phyloP scores from a whole-genome alignment of 2,113 vertebrate species.

The Pardalotus punctatus region DNA sequence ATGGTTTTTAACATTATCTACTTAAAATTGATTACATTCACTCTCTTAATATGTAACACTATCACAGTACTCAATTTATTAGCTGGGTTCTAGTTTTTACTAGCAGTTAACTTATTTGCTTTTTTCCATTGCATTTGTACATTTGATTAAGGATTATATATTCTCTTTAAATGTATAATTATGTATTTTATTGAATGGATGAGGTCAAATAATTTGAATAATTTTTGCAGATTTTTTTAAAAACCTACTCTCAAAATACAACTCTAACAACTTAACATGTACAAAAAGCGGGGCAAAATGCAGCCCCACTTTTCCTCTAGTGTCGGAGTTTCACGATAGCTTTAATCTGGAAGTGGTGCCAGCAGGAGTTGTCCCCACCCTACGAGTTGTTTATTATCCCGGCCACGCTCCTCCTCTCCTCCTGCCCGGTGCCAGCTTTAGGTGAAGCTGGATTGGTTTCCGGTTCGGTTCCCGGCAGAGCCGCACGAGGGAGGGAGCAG shows the following conservation, averaged over 20 bases:
- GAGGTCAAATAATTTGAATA: background rate
- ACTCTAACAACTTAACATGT: background rate
- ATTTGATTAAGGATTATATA: background rate
- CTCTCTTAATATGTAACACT: background rate
- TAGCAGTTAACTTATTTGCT: background rate
- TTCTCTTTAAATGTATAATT: background rate
- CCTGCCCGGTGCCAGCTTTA: background rate
- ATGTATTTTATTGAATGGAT: background rate
- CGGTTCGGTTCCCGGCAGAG: background rate
- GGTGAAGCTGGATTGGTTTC: background rate
- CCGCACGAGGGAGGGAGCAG: background rate
- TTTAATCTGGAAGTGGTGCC: background rate
- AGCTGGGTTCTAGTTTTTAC: background rate
- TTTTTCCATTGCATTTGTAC: background rate
- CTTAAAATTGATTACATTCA: background rate
- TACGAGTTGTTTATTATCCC: background rate
- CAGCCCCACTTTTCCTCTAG: background rate
- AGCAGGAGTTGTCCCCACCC: background rate
- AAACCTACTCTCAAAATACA: background rate
- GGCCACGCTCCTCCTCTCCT: slow-evolving; percentile 2
- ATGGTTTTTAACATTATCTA: background rate
- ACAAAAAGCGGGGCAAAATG: background rate
- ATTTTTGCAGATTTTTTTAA: background rate
- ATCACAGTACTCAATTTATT: background rate
- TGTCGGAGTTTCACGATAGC: background rate